phyloP scores from a whole-genome alignment of 2,113 vertebrate species.

The Cyphomyrus discorhynchus region DNA sequence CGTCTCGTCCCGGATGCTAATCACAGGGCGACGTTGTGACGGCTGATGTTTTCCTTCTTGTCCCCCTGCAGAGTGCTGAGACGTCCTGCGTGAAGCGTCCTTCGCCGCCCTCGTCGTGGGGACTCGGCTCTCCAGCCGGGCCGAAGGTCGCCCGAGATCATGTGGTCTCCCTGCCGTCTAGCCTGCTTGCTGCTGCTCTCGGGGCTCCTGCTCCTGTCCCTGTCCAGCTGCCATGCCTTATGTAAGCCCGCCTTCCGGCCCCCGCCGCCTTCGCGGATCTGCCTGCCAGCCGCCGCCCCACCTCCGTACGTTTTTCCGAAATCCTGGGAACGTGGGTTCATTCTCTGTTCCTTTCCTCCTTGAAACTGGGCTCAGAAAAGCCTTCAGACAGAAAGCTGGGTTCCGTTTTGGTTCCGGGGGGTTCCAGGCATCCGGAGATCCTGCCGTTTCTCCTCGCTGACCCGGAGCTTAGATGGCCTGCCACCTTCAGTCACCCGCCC shows the following conservation, averaged over 20 bases:
- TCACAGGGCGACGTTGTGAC: not conserved
- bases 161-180: slow-evolving; percentile 60
- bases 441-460: not conserved
- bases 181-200: slow-evolving; percentile 59
- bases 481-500: not conserved
- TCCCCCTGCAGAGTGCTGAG: slow-evolving; percentile 46
- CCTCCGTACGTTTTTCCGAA: slow-evolving; percentile 47
- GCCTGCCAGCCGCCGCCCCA: not conserved
- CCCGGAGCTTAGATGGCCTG: not conserved
- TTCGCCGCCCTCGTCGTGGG: slow-evolving; percentile 26
- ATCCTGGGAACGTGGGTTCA: slow-evolving; percentile 54
- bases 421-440: not conserved
- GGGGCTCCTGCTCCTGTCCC: slow-evolving; percentile 59
- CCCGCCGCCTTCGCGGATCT: not conserved
- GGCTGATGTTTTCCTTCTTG: not conserved
- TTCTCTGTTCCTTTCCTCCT: slow-evolving; percentile 59
- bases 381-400: slow-evolving; percentile 51
- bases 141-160: slow-evolving; percentile 55
- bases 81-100: slow-evolving; percentile 52
- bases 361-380: slow-evolving; percentile 55
- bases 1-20: not conserved
- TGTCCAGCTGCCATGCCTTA: slow-evolving; percentile 71
- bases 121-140: slow-evolving; percentile 56
- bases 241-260: slow-evolving; percentile 62
- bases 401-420: not conserved